Base-by-base conservation (phyloP, 2,113 vertebrate species). In the Triplophysa rosa region DNA sequence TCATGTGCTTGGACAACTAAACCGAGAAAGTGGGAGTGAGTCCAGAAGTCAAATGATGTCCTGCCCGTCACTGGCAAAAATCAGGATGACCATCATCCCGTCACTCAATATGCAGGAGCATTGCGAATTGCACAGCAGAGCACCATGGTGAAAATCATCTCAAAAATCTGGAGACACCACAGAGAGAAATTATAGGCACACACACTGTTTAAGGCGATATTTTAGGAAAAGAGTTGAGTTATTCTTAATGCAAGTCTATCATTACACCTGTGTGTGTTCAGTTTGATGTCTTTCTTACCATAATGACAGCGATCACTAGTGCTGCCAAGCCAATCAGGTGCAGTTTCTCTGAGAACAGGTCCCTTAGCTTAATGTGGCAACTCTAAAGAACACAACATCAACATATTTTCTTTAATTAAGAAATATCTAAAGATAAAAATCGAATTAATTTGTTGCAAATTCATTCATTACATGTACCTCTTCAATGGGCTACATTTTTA, bases 271-370 rank as follows among this genome's bases (percentile, higher is more conserved):
- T 49, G 45, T 66, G 26, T 52, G 80, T 58, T 61, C 4, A 11
- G n/a, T 58, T 58, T 7, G 7, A n/a, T 21, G 19, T 21, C 7
- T 58, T 52, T 47, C 95, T 93, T 88, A 98, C 97, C 96, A 99
- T 98, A 88, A 99, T 99, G 82, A 96, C 93, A 0, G 96, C 96
- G 0, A 99, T 95, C 83, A 95, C 95, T 0, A 98, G 87, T 1
- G 96, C 96, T 1, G 94, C 95, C 0, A 98, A 94, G 58, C 97
- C 97, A 0, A 99, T 96, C 88, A 98, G 85, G 86, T 97, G 95
- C 68, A 97, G 92, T 91, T 98, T 99, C 83, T 94, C 93, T 0
- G 95, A 95, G 86, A 99, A 99, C 80, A 99, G 94, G 3, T 94
- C 92, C 0, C 93, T 92, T 0, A 99, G 93, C 86, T 94, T 95